Base-by-base conservation (phyloP, 2,888 invertebrate species). In the Eristalis intricaria region DNA sequence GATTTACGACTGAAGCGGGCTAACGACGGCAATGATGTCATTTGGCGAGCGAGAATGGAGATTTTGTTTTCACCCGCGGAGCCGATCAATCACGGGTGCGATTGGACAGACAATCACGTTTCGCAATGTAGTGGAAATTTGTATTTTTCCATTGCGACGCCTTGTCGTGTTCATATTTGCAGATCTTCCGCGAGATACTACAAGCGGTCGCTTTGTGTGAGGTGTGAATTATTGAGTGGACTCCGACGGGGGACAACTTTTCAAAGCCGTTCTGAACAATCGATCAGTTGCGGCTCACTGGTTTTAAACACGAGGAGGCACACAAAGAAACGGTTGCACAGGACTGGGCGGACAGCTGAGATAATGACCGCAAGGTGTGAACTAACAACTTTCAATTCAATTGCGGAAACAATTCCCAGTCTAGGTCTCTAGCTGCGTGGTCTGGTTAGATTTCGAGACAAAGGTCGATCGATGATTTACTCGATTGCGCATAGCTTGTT, bases 11-110 rank as follows among this genome's bases (percentile, higher is more conserved):
- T 56, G 56, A 23, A 40, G 58, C 56, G 32, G 40, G 15, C 65
- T 82, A 50, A 76, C 35, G 50, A 50, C 26, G 29, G 8, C 35
- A 64, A 22, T 84, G 84, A 84, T 84, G 79, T 79, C 79, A 83
- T 43, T n/a, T n/a, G 50, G 32, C n/a, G n/a, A 35, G 38, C 22
- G 64, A 32, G 64, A 29, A 60, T 15, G 26, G 64, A 32, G 38
- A 65, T 35, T 65, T 26, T 38, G 38, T 65, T 65, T 65, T 38
- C 11, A 35, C 38, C 26, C 8, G 1, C 26, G 26, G 26, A 11
- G 11, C 13, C 60, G 26, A 60, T 60, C 60, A 26, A 60, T 60
- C 60, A 60, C 60, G 26, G 26, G 43, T 15, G 43, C 4, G 43
- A 43, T 43, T 43, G 43, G 19, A 43, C 43, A 15, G 19, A 43